A percentile compares a stretch with the other conserved stretches of the same genome.
Conservation (phyloP, 2,888 invertebrate genomes). For the Macroteleia sp. region DNA sequence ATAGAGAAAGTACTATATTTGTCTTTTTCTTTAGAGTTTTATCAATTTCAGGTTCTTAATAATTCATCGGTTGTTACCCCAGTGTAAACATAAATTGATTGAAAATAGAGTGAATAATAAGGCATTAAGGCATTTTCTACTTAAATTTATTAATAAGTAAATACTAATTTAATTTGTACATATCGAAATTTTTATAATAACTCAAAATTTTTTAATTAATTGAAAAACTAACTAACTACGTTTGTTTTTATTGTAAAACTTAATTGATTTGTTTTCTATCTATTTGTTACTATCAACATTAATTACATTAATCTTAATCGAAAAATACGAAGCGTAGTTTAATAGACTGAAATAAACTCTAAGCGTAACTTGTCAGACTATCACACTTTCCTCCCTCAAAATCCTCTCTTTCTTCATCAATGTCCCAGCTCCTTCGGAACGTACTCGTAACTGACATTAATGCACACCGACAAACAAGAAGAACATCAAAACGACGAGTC, state of each 20-base stretch:
- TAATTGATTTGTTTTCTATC: no score
- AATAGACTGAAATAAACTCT: constrained; percentile 29
- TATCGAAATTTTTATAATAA: no score
- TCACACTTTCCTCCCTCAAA: not conserved
- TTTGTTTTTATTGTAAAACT: no score
- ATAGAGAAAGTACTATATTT: not conserved
- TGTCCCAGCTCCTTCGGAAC: constrained; percentile 20
- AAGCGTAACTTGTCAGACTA: constrained; percentile 8
- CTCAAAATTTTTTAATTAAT: no score
- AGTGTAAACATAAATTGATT: no score
- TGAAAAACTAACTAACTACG: no score
- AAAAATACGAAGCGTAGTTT: not conserved
- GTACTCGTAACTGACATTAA: constrained; percentile 39
- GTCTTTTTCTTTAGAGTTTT: not conserved
- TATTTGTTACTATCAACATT: no score
- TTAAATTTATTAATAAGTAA: no score
- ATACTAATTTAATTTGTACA: no score
- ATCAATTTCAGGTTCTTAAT: constrained; percentile 4
- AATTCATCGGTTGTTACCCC: no score
- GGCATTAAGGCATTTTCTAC: no score
- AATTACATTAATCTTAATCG: not conserved
- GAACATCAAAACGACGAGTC: constrained; percentile 43
- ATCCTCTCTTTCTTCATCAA: constrained; percentile 35
- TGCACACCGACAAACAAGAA: constrained; percentile 41
- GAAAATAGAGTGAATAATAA: no score